A percentile compares a stretch with the other conserved stretches of the same genome.
Evolutionary conservation across 2,113 vertebrate genomes (phyloP).

Genomic region (Fulmarus glacialis): DNA sequence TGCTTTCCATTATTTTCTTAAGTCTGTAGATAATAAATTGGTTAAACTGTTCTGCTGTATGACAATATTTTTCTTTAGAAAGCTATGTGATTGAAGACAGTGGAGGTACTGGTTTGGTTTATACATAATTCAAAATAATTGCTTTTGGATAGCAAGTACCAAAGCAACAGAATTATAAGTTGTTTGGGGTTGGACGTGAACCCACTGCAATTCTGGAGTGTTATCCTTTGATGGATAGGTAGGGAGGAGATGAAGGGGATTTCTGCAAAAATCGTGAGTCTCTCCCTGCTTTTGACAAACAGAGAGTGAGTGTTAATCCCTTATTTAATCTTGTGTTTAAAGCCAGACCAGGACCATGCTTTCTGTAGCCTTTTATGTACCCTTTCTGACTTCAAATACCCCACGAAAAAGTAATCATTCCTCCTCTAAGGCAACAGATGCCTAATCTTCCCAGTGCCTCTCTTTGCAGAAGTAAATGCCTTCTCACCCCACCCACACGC

Average conservation of each 20-base stretch:
- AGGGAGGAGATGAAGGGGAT: background rate
- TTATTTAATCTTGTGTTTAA: background rate
- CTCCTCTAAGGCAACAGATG: background rate
- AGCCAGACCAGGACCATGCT: background rate
- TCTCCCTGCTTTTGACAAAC: background rate
- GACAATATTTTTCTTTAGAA: background rate
- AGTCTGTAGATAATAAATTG: background rate
- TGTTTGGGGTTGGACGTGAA: background rate
- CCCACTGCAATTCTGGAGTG: background rate
- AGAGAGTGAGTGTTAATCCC: background rate
- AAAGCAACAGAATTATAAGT: background rate
- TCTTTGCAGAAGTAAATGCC: background rate
- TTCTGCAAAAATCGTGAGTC: background rate
- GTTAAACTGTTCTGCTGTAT: background rate
- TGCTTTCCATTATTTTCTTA: background rate
- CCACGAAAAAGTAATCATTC: background rate
- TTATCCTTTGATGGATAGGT: background rate
- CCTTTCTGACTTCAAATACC: background rate
- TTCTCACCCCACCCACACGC: background rate
- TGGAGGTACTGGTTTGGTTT: background rate
- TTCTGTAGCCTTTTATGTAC: background rate
- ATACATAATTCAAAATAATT: background rate
- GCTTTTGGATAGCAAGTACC: background rate
- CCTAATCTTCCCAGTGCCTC: background rate
- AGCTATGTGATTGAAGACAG: background rate